These are phyloP conservation scores for Adoxophyes honmai DNA, from an alignment of 1,140 invertebrate species.

Conservation along the genomic window DNA sequence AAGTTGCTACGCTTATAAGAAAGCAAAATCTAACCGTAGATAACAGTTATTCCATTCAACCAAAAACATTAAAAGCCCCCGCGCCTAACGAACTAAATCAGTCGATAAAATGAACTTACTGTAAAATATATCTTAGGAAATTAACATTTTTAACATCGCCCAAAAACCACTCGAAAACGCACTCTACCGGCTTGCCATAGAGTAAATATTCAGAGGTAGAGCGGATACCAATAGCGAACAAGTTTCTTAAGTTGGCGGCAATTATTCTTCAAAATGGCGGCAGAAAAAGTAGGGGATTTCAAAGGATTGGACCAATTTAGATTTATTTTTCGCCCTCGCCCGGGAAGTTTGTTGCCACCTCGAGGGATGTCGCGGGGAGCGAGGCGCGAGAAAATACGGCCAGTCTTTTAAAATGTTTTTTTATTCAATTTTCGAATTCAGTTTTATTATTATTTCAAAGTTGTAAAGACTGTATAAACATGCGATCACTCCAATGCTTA, in stretches of 20 bases:
- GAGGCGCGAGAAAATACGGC: too few species aligned
- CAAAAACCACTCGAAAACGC: slow-evolving; percentile 9
- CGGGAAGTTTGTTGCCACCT: slow-evolving; percentile 51
- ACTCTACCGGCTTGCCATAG: slow-evolving; percentile 8
- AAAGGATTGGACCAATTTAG: slow-evolving; percentile 70
- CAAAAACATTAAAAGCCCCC: neutral
- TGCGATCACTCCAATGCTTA: too few species aligned
- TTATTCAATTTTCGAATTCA: too few species aligned
- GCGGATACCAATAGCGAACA: slow-evolving; percentile 22
- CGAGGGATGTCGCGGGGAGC: slow-evolving; percentile 20
- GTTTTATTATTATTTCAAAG: too few species aligned
- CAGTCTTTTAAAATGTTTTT: too few species aligned
- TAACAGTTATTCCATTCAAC: neutral
- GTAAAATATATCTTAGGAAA: slow-evolving; percentile 32
- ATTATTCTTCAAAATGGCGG: slow-evolving; percentile 63
- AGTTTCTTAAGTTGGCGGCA: slow-evolving; percentile 50
- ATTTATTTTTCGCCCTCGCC: slow-evolving; percentile 68
- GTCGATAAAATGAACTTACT: slow-evolving; percentile 32
- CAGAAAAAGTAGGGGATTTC: slow-evolving; percentile 67
- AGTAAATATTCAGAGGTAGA: slow-evolving; percentile 21
- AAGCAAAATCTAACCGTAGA: neutral
- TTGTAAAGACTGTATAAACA: too few species aligned
- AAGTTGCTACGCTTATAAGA: neutral
- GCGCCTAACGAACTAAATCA: slow-evolving; percentile 24
- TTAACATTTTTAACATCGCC: slow-evolving; percentile 34